Evolutionary conservation across 2,888 invertebrate genomes (phyloP), one percentile per base, ranked within the genome.

Genomic region (Operophtera brumata): DNA sequence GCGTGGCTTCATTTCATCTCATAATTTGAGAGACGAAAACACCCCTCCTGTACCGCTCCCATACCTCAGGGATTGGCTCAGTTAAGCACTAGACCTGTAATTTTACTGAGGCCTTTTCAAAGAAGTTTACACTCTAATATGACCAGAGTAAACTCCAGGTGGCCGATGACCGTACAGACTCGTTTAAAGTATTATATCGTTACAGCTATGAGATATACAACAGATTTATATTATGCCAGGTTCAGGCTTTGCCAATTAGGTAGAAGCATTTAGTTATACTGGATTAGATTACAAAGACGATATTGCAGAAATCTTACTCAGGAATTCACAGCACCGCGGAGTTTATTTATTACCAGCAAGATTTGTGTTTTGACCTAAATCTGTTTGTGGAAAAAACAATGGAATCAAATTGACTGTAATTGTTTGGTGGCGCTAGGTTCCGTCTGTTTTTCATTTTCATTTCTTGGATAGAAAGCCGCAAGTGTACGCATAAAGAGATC

Each of bases 211-310:
- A 30, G 36, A 37, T 46, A 46, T 12, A 26, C 20, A 20, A 20
- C 20, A 20, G 4, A 28, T 11, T 14, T 39, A 28, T 40, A 39
- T 20, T 30, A 42, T 48, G 35, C 30, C 20, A 36, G 30, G 8
- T 12, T n/a, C 32, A 42, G n/a, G 9, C 13, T 34, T 42, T 36
- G 42, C 36, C 43, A 49, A 43, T 49, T 36, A 43, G 14, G n/a
- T 36, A 43, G 14, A 12, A 37, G 30, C 9, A 41, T 43, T n/a
- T 37, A 47, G 47, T 14, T 42, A n/a, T 10, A 53, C 47, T 37
- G 36, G 28, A 48, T 47, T 26, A 52, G 41, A 46, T 52, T 47
- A 52, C 41, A 42, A 52, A 46, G 46, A 47, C 44, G 47, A 53
- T 40, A 40, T 48, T 47, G 43, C 53, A 43, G 37, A 25, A 45